Evolutionary conservation across 2,888 invertebrate species (phyloP), one percentile per base, ranked within the genome.

Genomic region (Tortricodes alternella): DNA sequence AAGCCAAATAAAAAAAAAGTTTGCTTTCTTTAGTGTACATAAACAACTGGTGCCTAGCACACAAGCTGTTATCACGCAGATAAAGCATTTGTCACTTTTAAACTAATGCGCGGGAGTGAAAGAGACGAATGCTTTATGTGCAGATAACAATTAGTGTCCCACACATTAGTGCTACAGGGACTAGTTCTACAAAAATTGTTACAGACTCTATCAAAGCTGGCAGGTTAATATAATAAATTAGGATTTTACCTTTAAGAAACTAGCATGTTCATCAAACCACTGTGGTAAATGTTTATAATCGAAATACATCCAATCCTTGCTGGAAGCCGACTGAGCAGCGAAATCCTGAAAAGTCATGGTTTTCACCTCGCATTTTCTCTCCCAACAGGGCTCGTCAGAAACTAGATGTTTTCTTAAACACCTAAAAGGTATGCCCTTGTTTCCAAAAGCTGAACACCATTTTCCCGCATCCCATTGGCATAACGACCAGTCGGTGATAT

Each of bases 241-340:
- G 8, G 11, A n/a, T n/a, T 27, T 48, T 83, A 94, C 94, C 86
- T 93, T 86, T 63, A 91, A 81, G 48, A 95, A 74, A 62, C 93
- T 91, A 58, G 89, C 80, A 18, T 92, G 89, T 43, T 91, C 80
- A 50, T 79, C 73, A 71, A 95, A 94, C 92, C 95, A 93, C 58
- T 94, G 92, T 59, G 92, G 91, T 80, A 97, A 91, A 78, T 96
- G 93, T 84, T 96, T 96, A 75, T 97, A 97, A 83, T 96, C 96
- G 82, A 95, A 96, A 82, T 97, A 97, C 82, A 94, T 92, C 94
- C 96, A 96, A 62, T 93, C 89, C 2, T 92, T 71, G 46, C 74
- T 78, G 18, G 80, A 69, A 9, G 78, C 63, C 21, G 73, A 69
- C 19, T 76, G 70, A 6, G 87, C 73, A 1, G 93, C 62, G 80